Base-by-base conservation (phyloP, 2,113 vertebrate species). In the Archocentrus centrarchus region DNA sequence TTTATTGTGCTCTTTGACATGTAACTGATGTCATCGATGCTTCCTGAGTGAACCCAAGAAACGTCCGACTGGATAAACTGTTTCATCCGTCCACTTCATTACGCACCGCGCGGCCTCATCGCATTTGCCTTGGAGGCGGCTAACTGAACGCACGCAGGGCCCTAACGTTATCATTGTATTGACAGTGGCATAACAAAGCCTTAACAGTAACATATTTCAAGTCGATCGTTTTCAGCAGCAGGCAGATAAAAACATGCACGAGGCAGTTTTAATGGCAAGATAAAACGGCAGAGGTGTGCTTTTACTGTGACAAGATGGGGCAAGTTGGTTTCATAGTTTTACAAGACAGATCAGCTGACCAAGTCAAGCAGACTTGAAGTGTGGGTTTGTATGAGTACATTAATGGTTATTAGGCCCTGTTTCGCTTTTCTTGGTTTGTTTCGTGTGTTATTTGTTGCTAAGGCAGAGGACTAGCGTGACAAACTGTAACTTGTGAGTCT, bases 11-110 rank as follows among this genome's bases (percentile, higher is more conserved):
- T 85, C 75, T 68, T 57, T 89, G 90, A 82, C 84, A 79, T 93
- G 93, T 85, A 58, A 86, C 41, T 93, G 90, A 92, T 90, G 57
- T 84, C 82, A 86, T 89, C 88, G 75, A 75, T 75, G 87, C 82
- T 89, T 82, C 82, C 61, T 82, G 86, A 91, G 78, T 85, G 87
- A 90, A 82, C 81, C 77, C 90, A 80, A 85, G 88, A 92, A 83
- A 80, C 22, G 57, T 89, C 77, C 64, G 39, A 79, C 57, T 75
- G 75, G 68, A 73, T 87, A 81, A 80, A 88, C 60, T 66, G 57
- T 82, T 61, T 32, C 50, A 13, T 55, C 68, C 47, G 18, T 35
- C 27, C 68, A 73, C 18, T 35, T 32, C 87, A 85, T 63, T 39
- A 73, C 77, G 84, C 59, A 9, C 41, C 75, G 63, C 58, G 32